Conservation (phyloP, 2,888 invertebrate species). For the Scrobipalpa atriplicella region DNA sequence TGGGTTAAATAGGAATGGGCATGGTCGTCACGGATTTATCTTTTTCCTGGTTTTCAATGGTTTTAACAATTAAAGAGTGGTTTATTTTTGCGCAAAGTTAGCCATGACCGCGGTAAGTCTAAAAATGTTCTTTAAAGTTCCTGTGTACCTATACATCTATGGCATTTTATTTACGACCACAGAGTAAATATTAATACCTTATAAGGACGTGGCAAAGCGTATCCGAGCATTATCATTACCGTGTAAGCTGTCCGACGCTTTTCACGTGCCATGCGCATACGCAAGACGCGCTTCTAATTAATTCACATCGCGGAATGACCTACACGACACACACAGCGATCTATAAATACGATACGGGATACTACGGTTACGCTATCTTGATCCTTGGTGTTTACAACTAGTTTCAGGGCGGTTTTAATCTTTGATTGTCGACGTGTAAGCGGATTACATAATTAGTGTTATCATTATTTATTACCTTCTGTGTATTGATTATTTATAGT, state of each 20-base stretch:
- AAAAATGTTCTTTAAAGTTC: not conserved
- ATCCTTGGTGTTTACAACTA: conserved; percentile 30
- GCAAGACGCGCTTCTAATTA: conserved; percentile 34
- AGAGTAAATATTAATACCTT: not conserved
- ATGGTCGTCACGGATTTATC: no score
- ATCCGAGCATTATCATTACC: conserved; percentile 21
- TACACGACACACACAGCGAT: conserved; percentile 35
- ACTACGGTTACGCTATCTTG: conserved; percentile 37
- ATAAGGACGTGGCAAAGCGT: not conserved
- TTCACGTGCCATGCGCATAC: conserved; percentile 30
- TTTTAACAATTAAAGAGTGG: not conserved
- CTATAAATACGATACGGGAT: conserved; percentile 33
- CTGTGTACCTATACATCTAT: not conserved
- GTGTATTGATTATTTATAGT: no score
- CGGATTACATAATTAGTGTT: no score
- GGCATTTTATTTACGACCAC: not conserved
- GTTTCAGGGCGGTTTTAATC: not conserved
- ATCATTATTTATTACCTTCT: no score
- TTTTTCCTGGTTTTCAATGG: not conserved
- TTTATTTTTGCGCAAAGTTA: no score
- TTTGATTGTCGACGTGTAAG: no score
- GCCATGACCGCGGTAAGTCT: no score
- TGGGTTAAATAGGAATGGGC: not conserved
- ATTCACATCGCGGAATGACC: conserved; percentile 38
- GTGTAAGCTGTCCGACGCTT: conserved; percentile 29